Conservation (phyloP, 2,113 vertebrate species). For the Sakesphorus luctuosus region DNA sequence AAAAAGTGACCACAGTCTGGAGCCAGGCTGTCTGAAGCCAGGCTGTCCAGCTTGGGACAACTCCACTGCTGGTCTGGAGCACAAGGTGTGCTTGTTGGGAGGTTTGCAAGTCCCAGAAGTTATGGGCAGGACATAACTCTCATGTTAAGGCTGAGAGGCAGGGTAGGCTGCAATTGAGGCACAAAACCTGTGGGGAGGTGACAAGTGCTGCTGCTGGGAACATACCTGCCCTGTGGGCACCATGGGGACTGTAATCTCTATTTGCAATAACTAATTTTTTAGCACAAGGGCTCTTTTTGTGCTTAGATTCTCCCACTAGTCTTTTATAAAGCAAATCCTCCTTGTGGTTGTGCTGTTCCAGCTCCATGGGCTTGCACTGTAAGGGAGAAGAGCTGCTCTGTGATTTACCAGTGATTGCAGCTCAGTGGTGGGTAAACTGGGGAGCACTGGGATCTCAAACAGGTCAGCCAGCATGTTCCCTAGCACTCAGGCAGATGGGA, state of each 20-base stretch:
- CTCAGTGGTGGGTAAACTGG: background rate
- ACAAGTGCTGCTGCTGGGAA: background rate
- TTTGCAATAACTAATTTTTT: background rate
- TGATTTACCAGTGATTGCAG: background rate
- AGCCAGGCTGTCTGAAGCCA: background rate
- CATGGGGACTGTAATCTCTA: background rate
- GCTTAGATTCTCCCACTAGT: background rate
- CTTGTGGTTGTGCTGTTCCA: background rate
- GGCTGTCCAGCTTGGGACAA: background rate
- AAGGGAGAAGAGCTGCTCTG: background rate
- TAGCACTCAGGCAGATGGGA: background rate
- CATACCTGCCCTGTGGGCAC: background rate
- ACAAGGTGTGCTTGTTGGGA: fast-evolving
- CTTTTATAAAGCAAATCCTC: background rate
- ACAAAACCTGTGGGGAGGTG: background rate
- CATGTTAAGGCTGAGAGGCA: background rate
- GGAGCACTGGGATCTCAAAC: background rate
- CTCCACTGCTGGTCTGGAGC: background rate
- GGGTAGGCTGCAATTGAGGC: background rate
- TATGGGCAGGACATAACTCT: background rate
- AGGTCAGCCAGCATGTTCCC: fast-evolving
- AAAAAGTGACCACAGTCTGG: background rate
- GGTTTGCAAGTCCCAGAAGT: background rate
- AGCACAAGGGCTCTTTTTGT: background rate
- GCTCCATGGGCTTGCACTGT: background rate